Percentiles rank a stretch among this genome's conserved stretches.
These are phyloP conservation scores for Melanotaenia maccullochi DNA, from an alignment of 2,797 vertebrate genomes.

Conservation along the genomic window DNA sequence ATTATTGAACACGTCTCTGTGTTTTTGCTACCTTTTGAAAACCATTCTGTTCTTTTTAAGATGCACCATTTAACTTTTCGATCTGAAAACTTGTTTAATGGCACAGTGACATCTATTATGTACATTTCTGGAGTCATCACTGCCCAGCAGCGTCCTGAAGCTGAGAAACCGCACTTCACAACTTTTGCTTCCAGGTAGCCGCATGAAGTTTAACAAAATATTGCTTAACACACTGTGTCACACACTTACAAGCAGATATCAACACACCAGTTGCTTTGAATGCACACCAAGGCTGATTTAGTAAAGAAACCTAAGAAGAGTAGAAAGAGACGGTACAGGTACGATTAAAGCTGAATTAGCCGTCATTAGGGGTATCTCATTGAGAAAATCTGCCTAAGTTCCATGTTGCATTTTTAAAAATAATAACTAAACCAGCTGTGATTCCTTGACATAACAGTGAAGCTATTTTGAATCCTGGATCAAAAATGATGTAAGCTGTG, in stretches of 20 bases:
- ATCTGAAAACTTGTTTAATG: neutral
- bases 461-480: neutral
- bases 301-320: no score
- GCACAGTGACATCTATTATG: neutral
- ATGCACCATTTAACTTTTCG: no score
- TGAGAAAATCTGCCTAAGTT: no score
- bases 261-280: neutral
- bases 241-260: no score
- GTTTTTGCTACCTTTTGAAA: conserved; percentile 1
- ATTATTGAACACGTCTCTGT: neutral
- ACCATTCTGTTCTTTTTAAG: neutral
- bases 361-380: no score
- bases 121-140: neutral
- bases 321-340: no score
- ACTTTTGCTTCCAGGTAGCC: no score
- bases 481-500: no score
- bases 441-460: neutral
- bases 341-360: no score
- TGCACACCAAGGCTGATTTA: no score
- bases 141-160: no score
- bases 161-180: neutral
- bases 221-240: no score
- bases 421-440: neutral
- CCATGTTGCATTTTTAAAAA: conserved; percentile 1
- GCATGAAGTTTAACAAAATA: neutral